Conservation (phyloP, 2,888 invertebrate genomes). For the Myathropa florea region DNA sequence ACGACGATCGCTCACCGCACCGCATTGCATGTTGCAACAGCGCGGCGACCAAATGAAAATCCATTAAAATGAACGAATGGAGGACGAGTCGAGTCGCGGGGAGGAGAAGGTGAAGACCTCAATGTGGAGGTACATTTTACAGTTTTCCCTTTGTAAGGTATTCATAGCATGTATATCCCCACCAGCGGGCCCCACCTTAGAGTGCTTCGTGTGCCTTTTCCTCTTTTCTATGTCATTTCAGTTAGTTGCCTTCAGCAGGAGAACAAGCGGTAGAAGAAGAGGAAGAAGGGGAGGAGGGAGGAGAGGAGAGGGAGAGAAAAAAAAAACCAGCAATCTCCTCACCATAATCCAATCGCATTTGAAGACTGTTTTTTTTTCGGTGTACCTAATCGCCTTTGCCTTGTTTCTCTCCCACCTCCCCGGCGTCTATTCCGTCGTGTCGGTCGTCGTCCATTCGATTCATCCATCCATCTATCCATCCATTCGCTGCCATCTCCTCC, state of each 20-base stretch:
- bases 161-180: slow-evolving; percentile 62
- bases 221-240: slow-evolving; percentile 69
- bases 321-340: slow-evolving; percentile 52
- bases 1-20: slow-evolving; percentile 22
- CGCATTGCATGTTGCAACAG: slow-evolving; percentile 54
- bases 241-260: slow-evolving; percentile 60
- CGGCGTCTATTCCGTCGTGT: background rate
- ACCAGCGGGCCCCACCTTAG: slow-evolving; percentile 67
- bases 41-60: slow-evolving; percentile 38
- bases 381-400: slow-evolving; percentile 71
- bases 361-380: slow-evolving; percentile 41
- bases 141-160: slow-evolving; percentile 71
- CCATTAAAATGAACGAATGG: slow-evolving; percentile 41
- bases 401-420: slow-evolving; percentile 54
- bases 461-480: slow-evolving; percentile 20
- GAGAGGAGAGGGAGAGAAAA: slow-evolving; percentile 6
- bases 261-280: background rate
- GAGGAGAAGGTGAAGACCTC: slow-evolving; percentile 52
- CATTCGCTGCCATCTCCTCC: background rate
- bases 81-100: background rate
- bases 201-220: slow-evolving; percentile 62
- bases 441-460: slow-evolving; percentile 58
- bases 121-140: slow-evolving; percentile 66
- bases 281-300: background rate
- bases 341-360: slow-evolving; percentile 64